Base-by-base conservation (phyloP, 2,888 invertebrate species). In the Spialia ferax region DNA sequence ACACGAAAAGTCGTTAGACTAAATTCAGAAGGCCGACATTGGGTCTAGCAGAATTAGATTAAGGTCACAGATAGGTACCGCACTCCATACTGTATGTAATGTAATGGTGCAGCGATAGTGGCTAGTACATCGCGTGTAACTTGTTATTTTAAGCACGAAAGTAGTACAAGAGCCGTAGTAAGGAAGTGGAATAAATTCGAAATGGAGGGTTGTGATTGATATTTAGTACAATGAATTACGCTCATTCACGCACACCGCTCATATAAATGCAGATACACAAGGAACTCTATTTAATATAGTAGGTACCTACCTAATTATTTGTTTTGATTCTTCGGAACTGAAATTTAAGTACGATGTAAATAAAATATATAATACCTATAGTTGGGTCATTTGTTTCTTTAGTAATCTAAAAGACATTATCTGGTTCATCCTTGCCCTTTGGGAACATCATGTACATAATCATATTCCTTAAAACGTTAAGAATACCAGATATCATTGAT, bases 61-160 rank as follows among this genome's bases (percentile, higher is more conserved):
- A 60, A 60, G 60, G 60, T 60, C 60, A 60, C 18, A 48, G 38
- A 42, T 57, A 56, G 60, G 48, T 60, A 59, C 59, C 59, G 23
- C 23, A 59, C 42, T 42, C 59, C 59, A 42, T 59, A 59, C 42
- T 59, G 23, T 59, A 42, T 22, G 57, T 59, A 59, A 59, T 23
- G 23, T 59, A 59, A 45, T 59, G 42, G 26, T 26, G n/a, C 59
- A 23, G 23, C n/a, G 42, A 8, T 59, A 59, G 59, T 22, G 22
- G 57, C 38, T 38, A 32, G 56, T 23, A 59, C 23, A 59, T 59
- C 38, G 23, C 23, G 59, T 59, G 57, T 38, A 42, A n/a, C 57
- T 59, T 59, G 22, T 42, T 59, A 59, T 59, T 59, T 59, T 42
- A 42, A 59, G 22, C 57, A 59, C 57, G 57, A 59, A 59, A 59